phyloP scores from a whole-genome alignment of 2,888 invertebrate species.

The Galerucella nymphaeae region DNA sequence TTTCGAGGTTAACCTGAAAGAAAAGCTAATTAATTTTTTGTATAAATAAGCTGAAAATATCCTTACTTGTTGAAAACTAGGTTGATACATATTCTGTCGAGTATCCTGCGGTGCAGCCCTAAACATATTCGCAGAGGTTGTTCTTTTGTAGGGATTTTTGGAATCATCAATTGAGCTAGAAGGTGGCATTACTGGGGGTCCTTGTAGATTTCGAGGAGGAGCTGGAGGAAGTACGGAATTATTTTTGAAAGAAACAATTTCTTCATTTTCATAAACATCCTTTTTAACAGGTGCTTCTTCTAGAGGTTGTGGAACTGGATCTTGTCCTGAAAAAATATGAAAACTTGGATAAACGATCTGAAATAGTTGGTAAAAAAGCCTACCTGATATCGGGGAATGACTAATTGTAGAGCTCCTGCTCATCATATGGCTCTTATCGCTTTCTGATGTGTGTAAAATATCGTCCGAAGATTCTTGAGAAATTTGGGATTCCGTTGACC shows the following conservation, averaged over 20 bases:
- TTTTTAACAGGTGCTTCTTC: conserved; percentile 38
- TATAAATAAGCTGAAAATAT: background rate
- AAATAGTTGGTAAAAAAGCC: background rate
- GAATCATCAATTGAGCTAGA: conserved; percentile 47
- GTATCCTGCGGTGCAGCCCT: conserved; percentile 47
- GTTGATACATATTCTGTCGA: conserved; percentile 56
- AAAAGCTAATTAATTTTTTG: background rate
- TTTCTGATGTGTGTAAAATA: conserved; percentile 71
- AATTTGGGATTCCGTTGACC: conserved; percentile 76
- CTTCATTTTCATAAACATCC: conserved; percentile 55
- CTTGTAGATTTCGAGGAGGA: conserved; percentile 49
- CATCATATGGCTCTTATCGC: conserved; percentile 71
- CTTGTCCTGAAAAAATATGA: conserved; percentile 19
- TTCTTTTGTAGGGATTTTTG: conserved; percentile 59
- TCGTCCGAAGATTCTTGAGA: conserved; percentile 76
- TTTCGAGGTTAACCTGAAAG: conserved; percentile 70
- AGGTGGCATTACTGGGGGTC: conserved; percentile 49
- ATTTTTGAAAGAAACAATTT: conserved; percentile 55
- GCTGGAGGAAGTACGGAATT: conserved; percentile 60
- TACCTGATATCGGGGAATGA: conserved; percentile 59
- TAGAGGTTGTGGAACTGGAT: conserved; percentile 25
- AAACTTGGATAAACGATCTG: background rate
- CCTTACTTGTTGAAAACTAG: conserved; percentile 53
- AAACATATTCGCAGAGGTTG: conserved; percentile 57
- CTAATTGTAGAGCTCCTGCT: conserved; percentile 66